These are phyloP conservation scores for Alcedo quadribrachys DNA, from an alignment of 2,797 vertebrate species.

Conservation along the genomic window DNA sequence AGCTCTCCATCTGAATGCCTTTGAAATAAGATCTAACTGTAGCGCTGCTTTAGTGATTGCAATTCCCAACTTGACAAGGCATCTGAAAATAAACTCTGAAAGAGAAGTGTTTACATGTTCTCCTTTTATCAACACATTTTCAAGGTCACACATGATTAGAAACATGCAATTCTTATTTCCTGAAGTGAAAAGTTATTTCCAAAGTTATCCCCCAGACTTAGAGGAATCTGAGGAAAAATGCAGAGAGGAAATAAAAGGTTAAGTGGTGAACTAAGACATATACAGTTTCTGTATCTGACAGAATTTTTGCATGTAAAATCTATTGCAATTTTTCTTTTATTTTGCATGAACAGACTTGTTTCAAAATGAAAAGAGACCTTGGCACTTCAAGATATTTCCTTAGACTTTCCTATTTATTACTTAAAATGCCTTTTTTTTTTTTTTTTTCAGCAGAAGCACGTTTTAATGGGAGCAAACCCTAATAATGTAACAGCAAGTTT, in stretches of 20 bases:
- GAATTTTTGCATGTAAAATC: background rate
- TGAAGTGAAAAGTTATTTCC: background rate
- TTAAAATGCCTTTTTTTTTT: background rate
- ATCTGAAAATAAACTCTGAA: slow-evolving; percentile 10
- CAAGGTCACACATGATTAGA: background rate
- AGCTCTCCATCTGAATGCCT: slow-evolving; percentile 23
- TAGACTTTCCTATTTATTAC: background rate
- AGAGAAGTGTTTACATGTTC: background rate
- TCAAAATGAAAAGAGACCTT: background rate
- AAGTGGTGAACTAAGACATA: background rate
- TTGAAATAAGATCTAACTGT: slow-evolving; percentile 32
- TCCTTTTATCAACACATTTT: background rate
- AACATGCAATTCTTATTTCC: background rate
- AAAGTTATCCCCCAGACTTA: background rate
- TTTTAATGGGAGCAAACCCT: background rate
- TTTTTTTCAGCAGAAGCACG: background rate
- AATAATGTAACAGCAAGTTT: background rate
- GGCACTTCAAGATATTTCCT: background rate
- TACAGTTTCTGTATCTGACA: background rate
- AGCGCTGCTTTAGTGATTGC: background rate
- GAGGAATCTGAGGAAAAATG: background rate
- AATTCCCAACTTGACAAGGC: background rate
- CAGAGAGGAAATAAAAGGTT: background rate
- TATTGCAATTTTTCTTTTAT: background rate
- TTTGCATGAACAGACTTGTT: slow-evolving; percentile 6